Conservation (phyloP, 2,888 invertebrate species). For the Caenorhabditis plicata region DNA sequence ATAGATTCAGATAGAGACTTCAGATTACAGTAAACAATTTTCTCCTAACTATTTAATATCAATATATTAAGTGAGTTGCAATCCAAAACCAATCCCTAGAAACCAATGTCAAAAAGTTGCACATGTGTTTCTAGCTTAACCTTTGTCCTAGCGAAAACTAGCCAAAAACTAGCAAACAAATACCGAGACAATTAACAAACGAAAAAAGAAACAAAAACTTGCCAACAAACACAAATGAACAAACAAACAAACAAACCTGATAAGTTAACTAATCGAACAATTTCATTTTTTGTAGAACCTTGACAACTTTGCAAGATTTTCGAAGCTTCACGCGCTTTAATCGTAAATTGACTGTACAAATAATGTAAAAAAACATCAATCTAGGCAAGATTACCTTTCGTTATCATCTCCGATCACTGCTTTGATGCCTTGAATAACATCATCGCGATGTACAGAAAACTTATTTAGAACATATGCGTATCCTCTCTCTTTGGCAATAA, state of each 20-base stretch:
- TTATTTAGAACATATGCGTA: slow-evolving; percentile 11
- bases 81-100: too few species aligned
- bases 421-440: slow-evolving; percentile 10
- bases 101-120: too few species aligned
- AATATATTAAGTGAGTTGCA: too few species aligned
- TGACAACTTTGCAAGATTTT: background rate
- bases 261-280: background rate
- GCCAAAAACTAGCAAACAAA: background rate
- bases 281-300: background rate
- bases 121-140: too few species aligned
- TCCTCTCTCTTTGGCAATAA: slow-evolving; percentile 11
- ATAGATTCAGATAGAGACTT: too few species aligned
- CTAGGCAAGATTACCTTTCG: background rate
- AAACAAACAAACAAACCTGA: too few species aligned
- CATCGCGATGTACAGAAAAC: slow-evolving; percentile 13
- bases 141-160: too few species aligned
- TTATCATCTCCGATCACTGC: slow-evolving; percentile 9
- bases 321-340: background rate
- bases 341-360: background rate
- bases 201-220: too few species aligned
- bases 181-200: background rate
- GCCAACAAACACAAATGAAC: too few species aligned
- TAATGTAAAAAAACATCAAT: background rate
- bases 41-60: too few species aligned
- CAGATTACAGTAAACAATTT: too few species aligned